These are phyloP conservation scores for Triplophysa siluroides DNA, from an alignment of 2,113 vertebrate species.

Conservation along the genomic window DNA sequence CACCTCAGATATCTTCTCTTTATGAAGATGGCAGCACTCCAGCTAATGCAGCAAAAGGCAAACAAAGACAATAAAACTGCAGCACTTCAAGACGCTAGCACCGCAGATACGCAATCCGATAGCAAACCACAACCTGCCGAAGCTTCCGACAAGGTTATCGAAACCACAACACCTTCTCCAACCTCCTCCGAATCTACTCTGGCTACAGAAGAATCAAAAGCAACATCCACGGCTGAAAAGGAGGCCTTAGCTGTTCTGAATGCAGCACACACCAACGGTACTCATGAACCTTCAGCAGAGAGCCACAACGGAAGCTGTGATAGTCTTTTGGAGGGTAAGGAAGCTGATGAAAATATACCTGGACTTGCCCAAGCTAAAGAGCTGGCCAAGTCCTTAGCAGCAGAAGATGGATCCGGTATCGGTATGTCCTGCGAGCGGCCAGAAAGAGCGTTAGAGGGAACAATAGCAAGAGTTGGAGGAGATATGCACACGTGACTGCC, in stretches of 20 bases:
- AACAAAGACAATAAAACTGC: constrained; percentile 74
- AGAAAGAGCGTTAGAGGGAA: constrained; percentile 34
- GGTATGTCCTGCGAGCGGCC: constrained; percentile 63
- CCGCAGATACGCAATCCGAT: constrained; percentile 31
- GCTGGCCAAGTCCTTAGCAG: constrained; percentile 91
- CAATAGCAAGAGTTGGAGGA: constrained; percentile 61
- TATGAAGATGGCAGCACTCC: constrained; percentile 97
- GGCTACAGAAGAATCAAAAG: constrained; percentile 47
- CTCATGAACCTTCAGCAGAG: constrained; percentile 59
- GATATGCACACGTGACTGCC: not conserved
- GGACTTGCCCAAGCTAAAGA: constrained; percentile 94
- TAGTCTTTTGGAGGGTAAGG: constrained; percentile 78
- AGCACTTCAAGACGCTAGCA: constrained; percentile 68
- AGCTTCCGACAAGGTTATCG: constrained; percentile 2
- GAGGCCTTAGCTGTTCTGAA: constrained; percentile 42
- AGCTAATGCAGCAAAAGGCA: constrained; percentile 98
- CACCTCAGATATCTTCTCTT: constrained; percentile 90
- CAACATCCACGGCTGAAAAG: constrained; percentile 34
- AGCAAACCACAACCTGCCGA: constrained; percentile 1
- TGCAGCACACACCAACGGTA: constrained; percentile 66
- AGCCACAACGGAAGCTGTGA: constrained; percentile 70
- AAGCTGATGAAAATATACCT: constrained; percentile 78
- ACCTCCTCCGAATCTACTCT: constrained; percentile 55
- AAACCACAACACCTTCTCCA: not conserved
- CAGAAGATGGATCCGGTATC: constrained; percentile 88